These are phyloP conservation scores for Camptogramma bilineatum DNA, from an alignment of 2,888 invertebrate species.

Conservation along the genomic window DNA sequence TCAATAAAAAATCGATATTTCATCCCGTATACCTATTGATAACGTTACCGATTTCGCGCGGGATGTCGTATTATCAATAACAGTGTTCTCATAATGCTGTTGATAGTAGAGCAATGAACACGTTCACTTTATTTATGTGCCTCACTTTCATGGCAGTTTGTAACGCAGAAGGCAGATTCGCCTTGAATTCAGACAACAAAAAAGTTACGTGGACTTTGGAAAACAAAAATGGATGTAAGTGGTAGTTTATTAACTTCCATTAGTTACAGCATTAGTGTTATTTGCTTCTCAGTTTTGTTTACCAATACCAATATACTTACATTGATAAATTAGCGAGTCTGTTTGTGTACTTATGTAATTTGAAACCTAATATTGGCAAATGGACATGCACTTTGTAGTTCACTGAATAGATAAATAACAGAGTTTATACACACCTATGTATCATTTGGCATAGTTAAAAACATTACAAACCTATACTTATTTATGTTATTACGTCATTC, in stretches of 20 bases:
- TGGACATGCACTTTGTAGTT: background rate
- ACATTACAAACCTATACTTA: background rate
- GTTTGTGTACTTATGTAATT: background rate
- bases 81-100: slow-evolving; percentile 21
- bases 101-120: slow-evolving; percentile 41
- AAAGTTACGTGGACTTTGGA: slow-evolving; percentile 62
- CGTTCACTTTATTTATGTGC: slow-evolving; percentile 40
- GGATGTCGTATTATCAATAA: slow-evolving; percentile 19
- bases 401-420: background rate
- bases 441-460: background rate
- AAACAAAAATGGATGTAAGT: slow-evolving; percentile 77
- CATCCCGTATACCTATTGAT: slow-evolving; percentile 12
- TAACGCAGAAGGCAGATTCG: slow-evolving; percentile 36
- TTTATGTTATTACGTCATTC: background rate
- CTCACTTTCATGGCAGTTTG: slow-evolving; percentile 35
- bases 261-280: background rate
- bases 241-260: slow-evolving; percentile 6
- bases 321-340: background rate
- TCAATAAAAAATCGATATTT: background rate
- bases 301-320: background rate
- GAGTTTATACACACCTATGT: slow-evolving; percentile 9
- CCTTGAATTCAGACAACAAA: slow-evolving; percentile 31
- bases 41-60: slow-evolving; percentile 1
- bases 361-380: background rate
- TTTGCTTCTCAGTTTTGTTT: slow-evolving; percentile 7